These are phyloP conservation scores for Zaprionus obscuricornis DNA, from an alignment of 2,888 invertebrate species.

Conservation along the genomic window DNA sequence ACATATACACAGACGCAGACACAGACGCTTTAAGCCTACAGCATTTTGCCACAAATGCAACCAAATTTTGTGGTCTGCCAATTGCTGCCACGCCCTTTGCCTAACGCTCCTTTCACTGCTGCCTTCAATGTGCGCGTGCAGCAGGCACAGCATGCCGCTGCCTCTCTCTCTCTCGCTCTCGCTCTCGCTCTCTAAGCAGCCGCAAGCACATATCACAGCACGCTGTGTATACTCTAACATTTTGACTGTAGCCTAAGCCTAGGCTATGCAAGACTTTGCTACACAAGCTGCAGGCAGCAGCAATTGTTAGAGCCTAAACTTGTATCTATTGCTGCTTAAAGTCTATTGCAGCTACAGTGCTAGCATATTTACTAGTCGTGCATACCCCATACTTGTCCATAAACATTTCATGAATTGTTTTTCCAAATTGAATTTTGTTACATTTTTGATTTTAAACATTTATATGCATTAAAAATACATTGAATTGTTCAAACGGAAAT, in stretches of 20 bases:
- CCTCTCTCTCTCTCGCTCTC: neutral
- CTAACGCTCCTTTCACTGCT: too few species aligned
- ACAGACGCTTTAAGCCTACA: conserved; percentile 21
- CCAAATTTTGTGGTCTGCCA: conserved; percentile 48
- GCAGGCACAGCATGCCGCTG: neutral
- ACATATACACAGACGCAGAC: neutral
- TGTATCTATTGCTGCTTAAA: too few species aligned
- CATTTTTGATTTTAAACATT: conserved; percentile 51
- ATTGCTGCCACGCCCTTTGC: conserved; percentile 14
- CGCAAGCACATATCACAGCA: conserved; percentile 14
- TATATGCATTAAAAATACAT: conserved; percentile 48
- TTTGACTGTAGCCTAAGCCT: too few species aligned
- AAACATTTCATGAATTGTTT: neutral
- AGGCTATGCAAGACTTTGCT: too few species aligned
- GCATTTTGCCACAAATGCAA: conserved; percentile 48
- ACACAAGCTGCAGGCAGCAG: too few species aligned
- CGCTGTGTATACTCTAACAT: too few species aligned
- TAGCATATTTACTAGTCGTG: too few species aligned
- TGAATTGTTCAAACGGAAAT: conserved; percentile 51
- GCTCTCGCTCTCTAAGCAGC: neutral
- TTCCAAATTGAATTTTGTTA: conserved; percentile 48
- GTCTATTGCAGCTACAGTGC: too few species aligned
- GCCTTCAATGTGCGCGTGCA: too few species aligned
- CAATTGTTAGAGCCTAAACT: too few species aligned
- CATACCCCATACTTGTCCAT: too few species aligned